Percentiles rank a stretch among this genome's conserved stretches.
Evolutionary conservation across 2,888 invertebrate species (phyloP).

Genomic region (Parnassius orleans): DNA sequence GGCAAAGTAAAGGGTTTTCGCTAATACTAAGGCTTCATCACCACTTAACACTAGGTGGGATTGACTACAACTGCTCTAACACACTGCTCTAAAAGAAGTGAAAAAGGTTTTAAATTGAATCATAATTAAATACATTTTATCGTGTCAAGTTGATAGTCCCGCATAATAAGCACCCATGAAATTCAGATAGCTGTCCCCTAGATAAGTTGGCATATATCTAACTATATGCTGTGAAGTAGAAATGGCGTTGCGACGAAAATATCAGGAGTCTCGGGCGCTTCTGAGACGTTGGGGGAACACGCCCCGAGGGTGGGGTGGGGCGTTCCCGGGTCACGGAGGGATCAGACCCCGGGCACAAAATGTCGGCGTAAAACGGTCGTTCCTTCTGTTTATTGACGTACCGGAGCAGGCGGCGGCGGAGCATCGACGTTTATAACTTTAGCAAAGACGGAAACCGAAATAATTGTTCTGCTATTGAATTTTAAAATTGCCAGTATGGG

Average conservation of each 20-base stretch:
- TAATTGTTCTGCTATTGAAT: not conserved
- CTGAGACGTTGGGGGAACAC: conserved; percentile 41
- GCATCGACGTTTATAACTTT: not conserved
- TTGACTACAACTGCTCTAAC: too few relatives aligned
- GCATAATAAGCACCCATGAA: conserved; percentile 29
- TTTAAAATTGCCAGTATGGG: not conserved
- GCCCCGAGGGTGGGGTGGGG: conserved; percentile 42
- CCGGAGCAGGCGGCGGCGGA: conserved; percentile 10
- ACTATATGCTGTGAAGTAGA: conserved; percentile 34
- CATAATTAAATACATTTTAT: conserved; percentile 7
- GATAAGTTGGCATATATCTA: conserved; percentile 36
- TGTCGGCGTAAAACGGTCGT: conserved; percentile 48
- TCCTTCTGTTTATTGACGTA: conserved; percentile 49
- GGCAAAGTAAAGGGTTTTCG: too few relatives aligned
- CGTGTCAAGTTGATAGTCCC: conserved; percentile 2
- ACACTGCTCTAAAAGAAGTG: too few relatives aligned
- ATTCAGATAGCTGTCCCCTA: conserved; percentile 36
- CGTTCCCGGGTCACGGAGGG: conserved; percentile 54
- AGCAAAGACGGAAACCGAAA: conserved; percentile 7
- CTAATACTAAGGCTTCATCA: too few relatives aligned
- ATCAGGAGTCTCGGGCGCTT: conserved; percentile 53
- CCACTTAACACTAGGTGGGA: too few relatives aligned
- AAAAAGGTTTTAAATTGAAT: too few relatives aligned
- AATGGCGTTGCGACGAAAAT: conserved; percentile 54
- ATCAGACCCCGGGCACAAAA: conserved; percentile 55